These are phyloP conservation scores for Notoglanidium macrostoma DNA, from an alignment of 2,797 vertebrate species.

Conservation along the genomic window DNA sequence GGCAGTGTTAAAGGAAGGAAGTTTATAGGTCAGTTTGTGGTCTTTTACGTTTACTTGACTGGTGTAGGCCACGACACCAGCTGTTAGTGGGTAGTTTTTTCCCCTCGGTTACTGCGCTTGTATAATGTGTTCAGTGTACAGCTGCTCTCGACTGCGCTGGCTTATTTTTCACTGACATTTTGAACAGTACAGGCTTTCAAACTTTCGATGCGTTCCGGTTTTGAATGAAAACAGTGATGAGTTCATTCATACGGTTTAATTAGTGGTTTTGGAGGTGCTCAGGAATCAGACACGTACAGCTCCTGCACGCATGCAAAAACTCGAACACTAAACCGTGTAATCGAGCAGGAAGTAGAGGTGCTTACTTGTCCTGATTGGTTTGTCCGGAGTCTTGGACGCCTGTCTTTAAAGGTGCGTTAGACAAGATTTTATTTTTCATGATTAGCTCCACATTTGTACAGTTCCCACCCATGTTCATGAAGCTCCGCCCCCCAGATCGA, in stretches of 20 bases:
- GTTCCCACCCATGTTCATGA: not conserved
- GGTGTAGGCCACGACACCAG: constrained; percentile 4
- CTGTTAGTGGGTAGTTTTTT: not conserved
- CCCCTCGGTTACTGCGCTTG: not conserved
- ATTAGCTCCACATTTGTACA: not conserved
- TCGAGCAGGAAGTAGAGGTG: too few species aligned
- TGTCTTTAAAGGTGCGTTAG: not conserved
- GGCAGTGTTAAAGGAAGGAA: constrained; percentile 43
- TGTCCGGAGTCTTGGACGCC: not conserved
- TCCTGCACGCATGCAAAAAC: not conserved
- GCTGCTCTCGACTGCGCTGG: not conserved
- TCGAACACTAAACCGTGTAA: not conserved
- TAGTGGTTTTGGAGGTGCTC: not conserved
- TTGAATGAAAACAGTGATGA: not conserved
- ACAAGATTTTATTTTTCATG: not conserved
- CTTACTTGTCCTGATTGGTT: not conserved
- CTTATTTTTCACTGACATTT: not conserved
- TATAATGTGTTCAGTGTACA: not conserved
- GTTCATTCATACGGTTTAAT: not conserved
- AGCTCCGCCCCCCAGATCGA: not conserved
- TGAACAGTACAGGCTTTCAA: not conserved
- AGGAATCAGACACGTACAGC: not conserved
- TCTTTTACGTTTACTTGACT: constrained; percentile 32
- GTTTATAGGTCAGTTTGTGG: constrained; percentile 34
- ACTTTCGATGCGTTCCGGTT: not conserved